Percentiles rank a stretch among this genome's conserved stretches.
These are phyloP conservation scores for Asobara japonica DNA, from an alignment of 1,140 invertebrate species.

Conservation along the genomic window DNA sequence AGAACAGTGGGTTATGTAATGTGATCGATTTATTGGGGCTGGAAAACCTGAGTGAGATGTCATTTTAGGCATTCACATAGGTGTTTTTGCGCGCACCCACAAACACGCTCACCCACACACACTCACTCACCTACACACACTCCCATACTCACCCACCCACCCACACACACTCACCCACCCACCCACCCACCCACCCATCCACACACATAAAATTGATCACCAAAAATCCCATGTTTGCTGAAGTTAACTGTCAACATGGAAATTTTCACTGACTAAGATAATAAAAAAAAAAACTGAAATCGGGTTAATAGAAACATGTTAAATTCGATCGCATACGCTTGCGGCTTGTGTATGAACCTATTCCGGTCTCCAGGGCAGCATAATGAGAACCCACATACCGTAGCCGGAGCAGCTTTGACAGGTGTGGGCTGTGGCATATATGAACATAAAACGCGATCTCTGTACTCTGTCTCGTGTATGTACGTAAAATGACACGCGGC, in stretches of 20 bases:
- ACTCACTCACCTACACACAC: too few relatives aligned
- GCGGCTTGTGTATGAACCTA: not conserved
- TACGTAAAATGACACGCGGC: not conserved
- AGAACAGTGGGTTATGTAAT: too few relatives aligned
- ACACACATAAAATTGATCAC: too few relatives aligned
- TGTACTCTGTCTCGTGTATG: not conserved
- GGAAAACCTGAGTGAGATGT: too few relatives aligned
- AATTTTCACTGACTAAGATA: not conserved
- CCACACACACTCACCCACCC: too few relatives aligned
- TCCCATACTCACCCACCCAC: too few relatives aligned
- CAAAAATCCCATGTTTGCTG: not conserved
- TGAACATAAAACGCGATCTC: not conserved
- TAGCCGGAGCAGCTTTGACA: slow-evolving; percentile 24
- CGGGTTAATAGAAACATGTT: slow-evolving; percentile 5
- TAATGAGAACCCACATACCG: slow-evolving; percentile 28
- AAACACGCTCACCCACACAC: too few relatives aligned
- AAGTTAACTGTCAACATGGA: not conserved
- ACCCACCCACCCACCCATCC: too few relatives aligned
- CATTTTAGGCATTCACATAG: too few relatives aligned
- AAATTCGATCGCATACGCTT: not conserved
- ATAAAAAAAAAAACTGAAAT: not conserved
- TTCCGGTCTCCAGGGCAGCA: slow-evolving; percentile 3
- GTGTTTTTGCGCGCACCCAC: too few relatives aligned
- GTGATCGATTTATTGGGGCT: too few relatives aligned
- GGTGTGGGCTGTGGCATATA: slow-evolving; percentile 17